A percentile compares a stretch with the other conserved stretches of the same genome.
Evolutionary conservation across 37 sponge, comb jelly and placozoan genomes (phyloP).

Genomic region (Ianthella basta): DNA sequence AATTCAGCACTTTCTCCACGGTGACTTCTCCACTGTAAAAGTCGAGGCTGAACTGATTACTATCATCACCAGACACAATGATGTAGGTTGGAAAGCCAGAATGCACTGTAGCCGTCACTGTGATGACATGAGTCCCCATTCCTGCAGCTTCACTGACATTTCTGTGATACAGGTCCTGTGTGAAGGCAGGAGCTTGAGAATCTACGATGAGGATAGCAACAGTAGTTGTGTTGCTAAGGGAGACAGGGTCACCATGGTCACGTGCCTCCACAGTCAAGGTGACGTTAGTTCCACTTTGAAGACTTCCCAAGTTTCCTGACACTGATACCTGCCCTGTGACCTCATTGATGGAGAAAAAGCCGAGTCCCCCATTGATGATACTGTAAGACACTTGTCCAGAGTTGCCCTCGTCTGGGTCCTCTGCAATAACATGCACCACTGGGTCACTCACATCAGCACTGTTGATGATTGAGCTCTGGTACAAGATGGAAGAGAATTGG

Average conservation of each 20-base stretch:
- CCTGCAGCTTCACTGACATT: constrained; percentile 34
- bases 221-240: constrained; percentile 17
- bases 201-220: constrained; percentile 54
- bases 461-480: constrained; percentile 36
- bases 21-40: constrained; percentile 60
- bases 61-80: not conserved
- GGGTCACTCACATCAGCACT: constrained; percentile 21
- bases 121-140: constrained; percentile 22
- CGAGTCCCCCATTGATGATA: not conserved
- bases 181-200: constrained; percentile 69
- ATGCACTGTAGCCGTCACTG: constrained; percentile 36
- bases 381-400: constrained; percentile 41
- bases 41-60: constrained; percentile 50
- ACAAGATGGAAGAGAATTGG: constrained; percentile 34
- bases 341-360: constrained; percentile 46
- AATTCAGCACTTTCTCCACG: constrained; percentile 62
- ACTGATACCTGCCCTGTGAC: constrained; percentile 52
- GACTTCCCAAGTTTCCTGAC: not conserved
- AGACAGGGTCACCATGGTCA: constrained; percentile 53
- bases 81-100: constrained; percentile 26
- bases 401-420: constrained; percentile 57
- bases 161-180: constrained; percentile 39
- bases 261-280: constrained; percentile 38
- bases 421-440: constrained; percentile 38
- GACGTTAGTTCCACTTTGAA: constrained; percentile 25